Conservation (phyloP, 2,797 vertebrate species). For the Danio aesculapii region DNA sequence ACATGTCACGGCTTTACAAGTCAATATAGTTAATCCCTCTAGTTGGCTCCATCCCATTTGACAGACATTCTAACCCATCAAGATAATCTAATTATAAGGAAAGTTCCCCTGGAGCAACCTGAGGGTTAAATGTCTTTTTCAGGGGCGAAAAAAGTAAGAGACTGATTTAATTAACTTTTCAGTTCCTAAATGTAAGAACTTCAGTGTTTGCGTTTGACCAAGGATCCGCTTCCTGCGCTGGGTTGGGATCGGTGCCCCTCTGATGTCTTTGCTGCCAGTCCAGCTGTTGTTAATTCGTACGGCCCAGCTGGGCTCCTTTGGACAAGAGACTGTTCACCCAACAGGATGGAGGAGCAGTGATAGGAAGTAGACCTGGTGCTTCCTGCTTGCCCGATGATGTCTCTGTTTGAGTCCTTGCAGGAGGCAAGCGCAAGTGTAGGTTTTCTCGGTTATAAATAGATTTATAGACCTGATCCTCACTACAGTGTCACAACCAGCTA, state of each 20-base stretch:
- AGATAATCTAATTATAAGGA: not conserved
- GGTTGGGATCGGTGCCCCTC: constrained; percentile 1
- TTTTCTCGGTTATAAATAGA: constrained; percentile 60
- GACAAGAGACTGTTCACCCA: constrained; percentile 48
- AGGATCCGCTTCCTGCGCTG: constrained; percentile 20
- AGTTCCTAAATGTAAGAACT: constrained; percentile 13
- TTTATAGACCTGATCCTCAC: constrained; percentile 20
- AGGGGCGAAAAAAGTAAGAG: not conserved
- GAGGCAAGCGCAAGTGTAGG: constrained; percentile 39
- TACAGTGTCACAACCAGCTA: constrained; percentile 24
- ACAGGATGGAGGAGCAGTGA: constrained; percentile 52
- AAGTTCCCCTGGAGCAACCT: not conserved
- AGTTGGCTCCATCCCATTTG: not conserved
- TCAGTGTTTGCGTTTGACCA: not conserved
- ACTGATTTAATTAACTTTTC: constrained; percentile 24
- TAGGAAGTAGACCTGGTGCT: constrained; percentile 57
- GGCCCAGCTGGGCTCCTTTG: constrained; percentile 57
- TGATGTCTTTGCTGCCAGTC: constrained; percentile 48
- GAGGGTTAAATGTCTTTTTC: constrained; percentile 2
- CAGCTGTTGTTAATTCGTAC: constrained; percentile 56
- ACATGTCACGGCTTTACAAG: not conserved
- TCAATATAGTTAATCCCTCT: not conserved
- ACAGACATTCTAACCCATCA: not conserved
- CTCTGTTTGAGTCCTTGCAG: constrained; percentile 34
- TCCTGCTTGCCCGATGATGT: constrained; percentile 47